Percentiles rank a stretch among this genome's conserved stretches.
phyloP scores from a whole-genome alignment of 1,140 invertebrate species.

The Aricia agestis region DNA sequence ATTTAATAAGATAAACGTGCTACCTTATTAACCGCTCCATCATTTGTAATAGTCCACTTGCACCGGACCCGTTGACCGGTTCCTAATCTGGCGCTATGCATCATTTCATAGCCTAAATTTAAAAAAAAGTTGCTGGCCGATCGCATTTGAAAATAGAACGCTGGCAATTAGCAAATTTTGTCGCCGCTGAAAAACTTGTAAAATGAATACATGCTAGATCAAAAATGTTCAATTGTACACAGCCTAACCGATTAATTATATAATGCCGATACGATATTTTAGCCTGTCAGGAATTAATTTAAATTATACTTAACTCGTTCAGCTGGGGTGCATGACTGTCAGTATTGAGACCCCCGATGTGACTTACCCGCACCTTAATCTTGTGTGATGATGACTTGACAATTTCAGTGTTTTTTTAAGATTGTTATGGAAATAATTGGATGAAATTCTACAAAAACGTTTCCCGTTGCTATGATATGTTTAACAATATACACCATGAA shows the following conservation, averaged over 20 bases:
- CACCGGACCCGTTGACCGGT: slow-evolving; percentile 15
- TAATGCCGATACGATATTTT: slow-evolving; percentile 18
- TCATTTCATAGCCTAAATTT: background rate
- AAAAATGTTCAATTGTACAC: background rate
- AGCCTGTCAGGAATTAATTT: slow-evolving; percentile 15
- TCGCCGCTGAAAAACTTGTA: no score
- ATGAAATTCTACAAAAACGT: slow-evolving; percentile 45
- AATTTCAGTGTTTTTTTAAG: slow-evolving; percentile 48
- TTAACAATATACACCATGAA: slow-evolving; percentile 26
- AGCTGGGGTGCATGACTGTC: slow-evolving; percentile 21
- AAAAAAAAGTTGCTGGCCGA: background rate
- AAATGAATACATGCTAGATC: no score
- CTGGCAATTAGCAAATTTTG: background rate
- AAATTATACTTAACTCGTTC: slow-evolving; percentile 20
- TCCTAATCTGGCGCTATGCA: slow-evolving; percentile 8
- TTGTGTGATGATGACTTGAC: slow-evolving; percentile 52
- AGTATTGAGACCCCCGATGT: slow-evolving; percentile 29
- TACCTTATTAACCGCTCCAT: slow-evolving; percentile 62
- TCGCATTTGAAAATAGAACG: background rate
- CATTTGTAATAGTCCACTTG: slow-evolving; percentile 42
- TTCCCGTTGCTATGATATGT: slow-evolving; percentile 32
- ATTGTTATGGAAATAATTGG: slow-evolving; percentile 48
- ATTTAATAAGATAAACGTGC: slow-evolving; percentile 52
- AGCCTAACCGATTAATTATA: slow-evolving; percentile 4
- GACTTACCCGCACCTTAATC: slow-evolving; percentile 37